Percentiles rank a stretch among this genome's conserved stretches.
phyloP scores from a whole-genome alignment of 2,113 vertebrate species.

The Bothrops jararaca region DNA sequence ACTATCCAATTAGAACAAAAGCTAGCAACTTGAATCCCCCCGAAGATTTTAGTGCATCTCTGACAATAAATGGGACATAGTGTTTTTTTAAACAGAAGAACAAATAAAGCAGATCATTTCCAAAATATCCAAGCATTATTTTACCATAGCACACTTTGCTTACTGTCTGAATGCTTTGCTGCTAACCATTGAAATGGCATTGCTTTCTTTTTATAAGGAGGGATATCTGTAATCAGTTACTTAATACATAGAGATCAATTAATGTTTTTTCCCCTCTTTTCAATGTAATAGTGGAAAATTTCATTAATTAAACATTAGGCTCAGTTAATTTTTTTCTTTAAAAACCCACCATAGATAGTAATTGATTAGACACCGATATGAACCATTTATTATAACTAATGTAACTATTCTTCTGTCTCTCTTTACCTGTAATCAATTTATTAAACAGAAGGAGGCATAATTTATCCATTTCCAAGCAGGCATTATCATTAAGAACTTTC shows the following conservation, averaged over 20 bases:
- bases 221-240: not conserved
- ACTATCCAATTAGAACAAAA: not conserved
- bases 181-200: not conserved
- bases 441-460: slow-evolving; percentile 6
- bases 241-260: not conserved
- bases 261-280: not conserved
- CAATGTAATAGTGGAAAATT: not conserved
- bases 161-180: too few relatives aligned
- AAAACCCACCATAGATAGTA: not conserved
- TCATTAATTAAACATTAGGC: not conserved
- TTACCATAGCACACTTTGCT: not conserved
- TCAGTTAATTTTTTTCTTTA: not conserved
- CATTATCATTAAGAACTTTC: not conserved
- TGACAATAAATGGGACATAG: not conserved
- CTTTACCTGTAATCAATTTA: not conserved
- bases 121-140: not conserved
- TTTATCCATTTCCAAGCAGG: not conserved
- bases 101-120: not conserved
- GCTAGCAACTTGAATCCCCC: not conserved
- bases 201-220: not conserved
- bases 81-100: not conserved
- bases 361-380: not conserved
- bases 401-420: not conserved
- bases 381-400: not conserved
- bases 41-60: not conserved